These are phyloP conservation scores for Latheticus oryzae DNA, from an alignment of 2,888 invertebrate genomes.

Conservation along the genomic window DNA sequence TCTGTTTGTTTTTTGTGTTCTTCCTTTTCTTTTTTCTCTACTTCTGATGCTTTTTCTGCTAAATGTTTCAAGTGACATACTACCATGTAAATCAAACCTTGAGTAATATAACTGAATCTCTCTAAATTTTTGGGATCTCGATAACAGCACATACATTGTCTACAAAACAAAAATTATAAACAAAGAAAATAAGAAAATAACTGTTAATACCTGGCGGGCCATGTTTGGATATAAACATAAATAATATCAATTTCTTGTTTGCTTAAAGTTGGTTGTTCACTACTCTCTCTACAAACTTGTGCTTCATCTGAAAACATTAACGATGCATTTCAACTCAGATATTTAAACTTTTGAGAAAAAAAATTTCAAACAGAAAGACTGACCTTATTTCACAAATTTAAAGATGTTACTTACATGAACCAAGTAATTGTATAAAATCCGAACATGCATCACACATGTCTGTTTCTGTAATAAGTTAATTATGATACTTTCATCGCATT, in stretches of 20 bases:
- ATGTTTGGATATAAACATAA: slow-evolving; percentile 86
- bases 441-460: slow-evolving; percentile 95
- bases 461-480: slow-evolving; percentile 46
- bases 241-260: slow-evolving; percentile 87
- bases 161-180: slow-evolving; percentile 62
- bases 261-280: slow-evolving; percentile 79
- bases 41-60: slow-evolving; percentile 56
- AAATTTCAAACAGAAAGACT: neutral
- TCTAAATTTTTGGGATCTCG: slow-evolving; percentile 93
- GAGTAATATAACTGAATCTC: slow-evolving; percentile 88
- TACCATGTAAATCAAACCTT: slow-evolving; percentile 85
- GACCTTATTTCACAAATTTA: slow-evolving; percentile 3
- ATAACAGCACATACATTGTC: slow-evolving; percentile 96
- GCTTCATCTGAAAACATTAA: slow-evolving; percentile 82
- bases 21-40: slow-evolving; percentile 78
- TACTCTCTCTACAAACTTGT: slow-evolving; percentile 80
- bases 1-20: slow-evolving; percentile 47
- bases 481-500: slow-evolving; percentile 48
- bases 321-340: too few species aligned
- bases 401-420: slow-evolving; percentile 75
- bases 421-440: slow-evolving; percentile 91
- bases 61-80: slow-evolving; percentile 85
- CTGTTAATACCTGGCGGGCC: slow-evolving; percentile 91
- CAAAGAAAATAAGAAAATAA: too few species aligned
- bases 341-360: neutral